Base-by-base conservation (phyloP, 2,888 invertebrate species). In the Stenurella melanura region DNA sequence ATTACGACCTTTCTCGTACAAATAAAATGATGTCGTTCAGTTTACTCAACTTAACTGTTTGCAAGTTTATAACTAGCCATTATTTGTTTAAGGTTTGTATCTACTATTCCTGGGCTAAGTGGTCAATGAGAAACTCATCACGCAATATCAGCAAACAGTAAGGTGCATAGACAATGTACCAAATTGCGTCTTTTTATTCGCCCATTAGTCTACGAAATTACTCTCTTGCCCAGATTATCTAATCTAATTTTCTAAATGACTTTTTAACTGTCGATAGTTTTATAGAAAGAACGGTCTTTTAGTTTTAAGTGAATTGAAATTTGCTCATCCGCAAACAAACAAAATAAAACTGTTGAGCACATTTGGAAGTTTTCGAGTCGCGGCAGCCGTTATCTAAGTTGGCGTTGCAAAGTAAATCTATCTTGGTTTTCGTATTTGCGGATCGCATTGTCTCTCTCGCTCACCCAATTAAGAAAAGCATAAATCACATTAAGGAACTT, bases 401-500 rank as follows among this genome's bases (percentile, higher is more conserved):
- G 73, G 58, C 66, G 67, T 26, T 38, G 73, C 21, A 15, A 66
- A 66, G 38, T 58, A 66, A 50, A 67, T 73, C 66, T 57, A 58
- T 73, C 73, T 38, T 58, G 57, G 58, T 66, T 57, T 58, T 73
- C 61, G 50, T 63, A 56, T 58, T 58, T 60, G 42, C 19, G 19
- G 60, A 70, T 70, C 69, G 78, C 74, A 78, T 78, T 78, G 80
- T 83, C 81, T 79, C 80, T 81, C 84, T 80, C 80, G 75, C 82
- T 83, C 82, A 83, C 83, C 84, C 84, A 86, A 86, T 86, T 86
- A 86, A 84, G 84, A 81, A 81, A 80, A 82, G 82, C 86, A 85
- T 87, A 86, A 87, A 87, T 87, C 86, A 86, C 84, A 84, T 85
- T 85, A 84, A 82, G 81, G 82, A 85, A 84, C 84, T 84, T 84